Evolutionary conservation across 2,797 vertebrate genomes (phyloP).

Genomic region (Crenichthys baileyi): DNA sequence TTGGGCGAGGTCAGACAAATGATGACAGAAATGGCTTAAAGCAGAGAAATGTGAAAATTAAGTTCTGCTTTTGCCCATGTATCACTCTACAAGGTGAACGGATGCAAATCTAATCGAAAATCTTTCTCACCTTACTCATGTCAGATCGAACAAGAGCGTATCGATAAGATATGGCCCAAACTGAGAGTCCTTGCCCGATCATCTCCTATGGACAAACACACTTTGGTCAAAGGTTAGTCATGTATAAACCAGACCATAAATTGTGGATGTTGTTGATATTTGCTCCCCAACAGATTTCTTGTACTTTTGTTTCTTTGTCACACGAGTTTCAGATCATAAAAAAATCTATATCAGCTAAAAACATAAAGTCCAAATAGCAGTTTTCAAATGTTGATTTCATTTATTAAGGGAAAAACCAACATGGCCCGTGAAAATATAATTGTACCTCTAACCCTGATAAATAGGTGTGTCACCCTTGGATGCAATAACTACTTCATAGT

Average conservation of each 20-base stretch:
- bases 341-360: too few species aligned
- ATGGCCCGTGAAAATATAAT: too few species aligned
- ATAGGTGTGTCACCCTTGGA: not conserved
- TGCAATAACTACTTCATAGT: not conserved
- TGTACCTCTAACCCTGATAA: not conserved
- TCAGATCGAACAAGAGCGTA: conserved; percentile 93
- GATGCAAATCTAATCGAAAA: not conserved
- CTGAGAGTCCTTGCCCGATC: conserved; percentile 94
- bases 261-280: not conserved
- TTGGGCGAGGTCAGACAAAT: conserved; percentile 87
- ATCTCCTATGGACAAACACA: conserved; percentile 96
- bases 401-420: too few species aligned
- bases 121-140: not conserved
- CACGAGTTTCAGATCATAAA: too few species aligned
- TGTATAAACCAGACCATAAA: not conserved
- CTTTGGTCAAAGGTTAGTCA: conserved; percentile 92
- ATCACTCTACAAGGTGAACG: not conserved
- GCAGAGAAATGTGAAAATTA: not conserved
- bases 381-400: too few species aligned
- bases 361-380: too few species aligned
- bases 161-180: conserved; percentile 98
- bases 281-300: too few species aligned
- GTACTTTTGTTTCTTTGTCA: too few species aligned
- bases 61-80: not conserved
- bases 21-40: not conserved